Conservation (phyloP, 2,888 invertebrate species). For the Abscondita cerata region DNA sequence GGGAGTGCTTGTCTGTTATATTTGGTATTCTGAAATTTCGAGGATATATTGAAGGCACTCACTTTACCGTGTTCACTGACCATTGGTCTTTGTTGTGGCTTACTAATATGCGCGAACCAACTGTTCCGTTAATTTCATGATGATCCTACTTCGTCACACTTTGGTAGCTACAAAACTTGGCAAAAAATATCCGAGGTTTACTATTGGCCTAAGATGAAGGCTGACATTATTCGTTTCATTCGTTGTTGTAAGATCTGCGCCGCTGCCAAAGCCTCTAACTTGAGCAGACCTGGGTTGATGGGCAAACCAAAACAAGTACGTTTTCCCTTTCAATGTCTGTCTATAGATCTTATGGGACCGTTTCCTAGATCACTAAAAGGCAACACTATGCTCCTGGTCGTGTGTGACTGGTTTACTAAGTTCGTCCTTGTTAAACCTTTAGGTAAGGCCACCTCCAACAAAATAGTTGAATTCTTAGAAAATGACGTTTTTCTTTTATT, state of each 20-base stretch:
- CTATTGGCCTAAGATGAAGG: constrained; percentile 14
- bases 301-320: no score
- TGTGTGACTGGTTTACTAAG: no score
- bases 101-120: no score
- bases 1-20: neutral
- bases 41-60: neutral
- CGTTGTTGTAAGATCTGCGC: neutral
- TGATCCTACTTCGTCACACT: constrained; percentile 1
- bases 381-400: constrained; percentile 15
- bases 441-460: no score
- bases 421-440: constrained; percentile 6
- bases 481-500: no score
- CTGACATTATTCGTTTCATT: neutral
- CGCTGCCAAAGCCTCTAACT: neutral
- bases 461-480: no score
- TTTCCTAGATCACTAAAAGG: constrained; percentile 18
- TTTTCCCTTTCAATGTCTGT: constrained; percentile 29
- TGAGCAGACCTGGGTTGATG: constrained; percentile 11
- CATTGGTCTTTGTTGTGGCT: no score
- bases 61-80: no score
- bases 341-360: constrained; percentile 27
- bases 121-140: constrained; percentile 4
- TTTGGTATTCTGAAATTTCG: neutral
- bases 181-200: neutral
- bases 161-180: constrained; percentile 16